Evolutionary conservation across 2,113 vertebrate genomes (phyloP).

Genomic region (Laticauda laticaudata): DNA sequence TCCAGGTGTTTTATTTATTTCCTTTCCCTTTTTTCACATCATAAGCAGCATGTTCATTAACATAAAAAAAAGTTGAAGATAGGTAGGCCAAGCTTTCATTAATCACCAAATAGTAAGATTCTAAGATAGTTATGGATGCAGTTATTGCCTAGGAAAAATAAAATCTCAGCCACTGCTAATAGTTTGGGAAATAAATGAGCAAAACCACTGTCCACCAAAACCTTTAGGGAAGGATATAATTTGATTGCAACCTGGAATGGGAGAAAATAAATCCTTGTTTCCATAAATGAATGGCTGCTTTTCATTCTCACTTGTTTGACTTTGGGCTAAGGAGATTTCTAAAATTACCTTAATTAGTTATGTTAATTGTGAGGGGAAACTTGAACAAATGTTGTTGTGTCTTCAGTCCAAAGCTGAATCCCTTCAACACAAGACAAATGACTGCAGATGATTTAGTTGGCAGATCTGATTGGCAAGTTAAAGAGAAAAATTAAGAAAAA

Average conservation of each 20-base stretch:
- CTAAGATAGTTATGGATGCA: background rate
- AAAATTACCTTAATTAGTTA: slow-evolving; percentile 71
- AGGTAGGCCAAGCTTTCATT: slow-evolving; percentile 14
- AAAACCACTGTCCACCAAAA: slow-evolving; percentile 16
- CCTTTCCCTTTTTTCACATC: slow-evolving; percentile 20
- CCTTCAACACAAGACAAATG: slow-evolving; percentile 62
- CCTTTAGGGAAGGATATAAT: slow-evolving; percentile 33
- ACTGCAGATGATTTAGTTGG: slow-evolving; percentile 67
- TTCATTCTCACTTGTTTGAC: slow-evolving; percentile 53
- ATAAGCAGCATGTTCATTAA: slow-evolving; percentile 29
- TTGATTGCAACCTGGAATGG: background rate
- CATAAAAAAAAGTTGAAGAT: background rate
- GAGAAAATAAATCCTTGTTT: slow-evolving; percentile 39
- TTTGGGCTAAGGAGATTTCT: slow-evolving; percentile 65
- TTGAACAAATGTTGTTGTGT: slow-evolving; percentile 52
- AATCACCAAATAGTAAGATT: background rate
- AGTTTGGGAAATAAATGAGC: slow-evolving; percentile 10
- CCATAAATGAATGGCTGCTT: slow-evolving; percentile 52
- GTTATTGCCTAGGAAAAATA: slow-evolving; percentile 10
- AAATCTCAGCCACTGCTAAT: slow-evolving; percentile 7
- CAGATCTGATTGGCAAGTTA: slow-evolving; percentile 66
- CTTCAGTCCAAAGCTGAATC: slow-evolving; percentile 39
- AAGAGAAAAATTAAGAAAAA: slow-evolving; percentile 70
- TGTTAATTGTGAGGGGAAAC: slow-evolving; percentile 56
- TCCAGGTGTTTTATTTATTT: slow-evolving; percentile 50